Percentiles rank a stretch among this genome's conserved stretches.
phyloP scores from a whole-genome alignment of 2,113 vertebrate genomes.

The Corydoras sp. region DNA sequence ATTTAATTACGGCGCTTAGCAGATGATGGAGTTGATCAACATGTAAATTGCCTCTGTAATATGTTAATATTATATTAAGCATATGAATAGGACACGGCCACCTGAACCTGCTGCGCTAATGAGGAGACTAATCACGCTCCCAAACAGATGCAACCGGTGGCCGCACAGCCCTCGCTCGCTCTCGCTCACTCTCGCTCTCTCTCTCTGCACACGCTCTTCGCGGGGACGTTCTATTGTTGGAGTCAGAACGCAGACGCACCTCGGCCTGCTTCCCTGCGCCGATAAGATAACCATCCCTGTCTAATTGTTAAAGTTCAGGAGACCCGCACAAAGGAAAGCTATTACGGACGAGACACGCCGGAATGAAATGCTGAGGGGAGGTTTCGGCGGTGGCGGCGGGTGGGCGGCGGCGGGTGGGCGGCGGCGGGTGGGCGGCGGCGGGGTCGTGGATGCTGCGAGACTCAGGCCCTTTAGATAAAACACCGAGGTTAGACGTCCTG shows the following conservation, averaged over 20 bases:
- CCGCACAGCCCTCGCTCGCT: neutral
- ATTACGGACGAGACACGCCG: slow-evolving; percentile 46
- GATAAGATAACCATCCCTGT: slow-evolving; percentile 40
- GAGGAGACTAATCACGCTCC: slow-evolving; percentile 31
- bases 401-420: too few species aligned
- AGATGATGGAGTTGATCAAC: slow-evolving; percentile 45
- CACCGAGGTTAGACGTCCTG: too few species aligned
- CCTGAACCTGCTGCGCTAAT: slow-evolving; percentile 44
- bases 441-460: too few species aligned
- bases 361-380: slow-evolving; percentile 42
- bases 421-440: too few species aligned
- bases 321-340: slow-evolving; percentile 45
- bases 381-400: too few species aligned
- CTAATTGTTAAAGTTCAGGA: slow-evolving; percentile 23
- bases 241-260: neutral
- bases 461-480: too few species aligned
- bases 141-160: slow-evolving; percentile 18
- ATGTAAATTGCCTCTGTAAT: slow-evolving; percentile 44
- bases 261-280: neutral
- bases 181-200: too few species aligned
- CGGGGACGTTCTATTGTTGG: neutral
- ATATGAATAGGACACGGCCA: slow-evolving; percentile 41
- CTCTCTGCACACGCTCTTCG: slow-evolving; percentile 6
- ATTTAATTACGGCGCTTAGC: slow-evolving; percentile 41
- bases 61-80: slow-evolving; percentile 44